Base-by-base conservation (phyloP, 2,113 vertebrate species). In the Podiceps cristatus region DNA sequence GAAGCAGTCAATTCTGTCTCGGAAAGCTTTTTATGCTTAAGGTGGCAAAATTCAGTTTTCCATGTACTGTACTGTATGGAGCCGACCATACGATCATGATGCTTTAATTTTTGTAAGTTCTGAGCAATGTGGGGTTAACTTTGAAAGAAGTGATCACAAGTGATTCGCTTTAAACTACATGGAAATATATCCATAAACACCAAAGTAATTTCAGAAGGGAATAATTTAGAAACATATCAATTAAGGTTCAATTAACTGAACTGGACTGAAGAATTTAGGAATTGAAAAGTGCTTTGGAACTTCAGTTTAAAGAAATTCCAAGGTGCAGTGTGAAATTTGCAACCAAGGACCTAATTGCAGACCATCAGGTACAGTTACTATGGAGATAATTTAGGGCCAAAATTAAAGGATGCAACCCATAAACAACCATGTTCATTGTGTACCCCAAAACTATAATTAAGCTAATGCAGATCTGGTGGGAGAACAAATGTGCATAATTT, bases 401-500 rank as follows among this genome's bases (percentile, higher is more conserved):
- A 80, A 94, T 86, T 74, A 73, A 88, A 42, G 50, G 42, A 73
- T 86, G 67, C 59, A 69, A n/a, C 75, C 37, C 67, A 42, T 37
- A 69, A 86, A 83, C 40, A 93, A 27, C 33, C 45, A 58, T 8
- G 45, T 58, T 83, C 62, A 52, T 69, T 88, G 58, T 0, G 0
- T 45, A 82, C 79, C 86, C 85, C 1, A 4, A 69, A 95, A 92
- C 67, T 58, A 16, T 86, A 92, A 88, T 93, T 79, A 88, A 66
- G 13, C 45, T 77, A 73, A 77, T n/a, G 45, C 47, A 80, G 79
- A 69, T 73, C 75, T 83, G 33, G 19, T 92, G 40, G 63, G 37
- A 96, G 83, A 88, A 74, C n/a, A 96, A 95, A 84, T 7, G 11
- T 40, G 50, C 31, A 11, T 59, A 40, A 71, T 91, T 88, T 92